These are phyloP conservation scores for Himalopsyche anomala DNA, from an alignment of 2,888 invertebrate genomes.

Conservation along the genomic window DNA sequence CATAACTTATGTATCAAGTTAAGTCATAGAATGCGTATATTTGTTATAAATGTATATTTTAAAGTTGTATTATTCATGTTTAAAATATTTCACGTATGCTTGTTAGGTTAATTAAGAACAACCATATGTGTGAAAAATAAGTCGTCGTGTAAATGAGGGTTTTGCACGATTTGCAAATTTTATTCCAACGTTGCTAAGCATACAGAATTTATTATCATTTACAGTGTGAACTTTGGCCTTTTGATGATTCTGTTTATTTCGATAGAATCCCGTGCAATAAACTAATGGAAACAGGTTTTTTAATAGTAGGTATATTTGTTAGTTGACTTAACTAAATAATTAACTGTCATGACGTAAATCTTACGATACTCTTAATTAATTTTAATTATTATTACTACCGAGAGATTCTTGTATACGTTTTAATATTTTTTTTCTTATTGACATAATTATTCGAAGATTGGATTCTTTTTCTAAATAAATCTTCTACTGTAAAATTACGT, in stretches of 20 bases:
- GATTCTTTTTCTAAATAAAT: no score
- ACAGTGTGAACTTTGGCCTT: conserved; percentile 18
- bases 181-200: conserved; percentile 17
- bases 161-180: conserved; percentile 18
- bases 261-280: conserved; percentile 4
- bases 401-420: no score
- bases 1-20: background rate
- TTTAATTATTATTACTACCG: background rate
- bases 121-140: no score
- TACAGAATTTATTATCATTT: conserved; percentile 30
- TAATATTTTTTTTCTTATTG: no score
- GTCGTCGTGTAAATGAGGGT: background rate
- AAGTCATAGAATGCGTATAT: no score
- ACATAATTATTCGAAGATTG: no score
- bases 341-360: background rate
- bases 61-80: no score
- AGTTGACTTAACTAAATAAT: background rate
- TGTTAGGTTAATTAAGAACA: no score
- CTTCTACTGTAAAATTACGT: background rate
- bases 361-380: background rate
- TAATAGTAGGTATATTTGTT: background rate
- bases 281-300: conserved; percentile 9
- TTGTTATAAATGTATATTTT: no score
- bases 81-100: no score
- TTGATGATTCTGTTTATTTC: conserved; percentile 31